Evolutionary conservation across 1,140 invertebrate species (phyloP), one percentile per base, ranked within the genome.

Genomic region (silkworm (Bombyx mori)): DNA sequence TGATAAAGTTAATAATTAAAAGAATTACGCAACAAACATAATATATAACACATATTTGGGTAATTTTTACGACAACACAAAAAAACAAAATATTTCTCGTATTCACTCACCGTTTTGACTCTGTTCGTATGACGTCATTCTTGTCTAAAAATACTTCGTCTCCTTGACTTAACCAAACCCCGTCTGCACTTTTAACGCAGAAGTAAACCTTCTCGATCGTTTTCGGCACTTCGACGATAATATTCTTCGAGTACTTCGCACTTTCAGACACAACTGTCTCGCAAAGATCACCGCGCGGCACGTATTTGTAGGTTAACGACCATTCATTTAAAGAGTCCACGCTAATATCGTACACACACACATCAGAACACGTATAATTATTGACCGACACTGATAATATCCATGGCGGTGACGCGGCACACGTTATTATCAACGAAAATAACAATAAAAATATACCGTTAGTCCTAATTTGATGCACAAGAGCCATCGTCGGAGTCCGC

Each of bases 371-470:
- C 54, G 61, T 56, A 49, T 60, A 60, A 52, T 68, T 70, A 48
- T 75, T 66, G 47, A 76, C 58, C 54, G 69, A 64, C 44, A 79
- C 70, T 10, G 71, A 62, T 47, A 76, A 75, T 75, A 80, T 79
- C 79, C 77, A 76, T 77, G 77, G 77, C 49, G 69, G 67, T 44
- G 67, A 65, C 61, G 60, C 63, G 56, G 77, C 71, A 54, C 68
- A 60, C 48, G 72, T 65, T 56, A 70, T 71, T 64, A 61, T 72
- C 69, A 76, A 71, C 68, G 75, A 71, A 73, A 80, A 79, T 71
- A 82, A 76, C 59, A 82, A 71, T 60, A 82, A 65, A 66, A 80
- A 77, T 70, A 77, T 64, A 62, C 74, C 75, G 73, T 76, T 82
- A 82, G 79, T 82, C 79, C 79, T 77, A 70, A 71, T 69, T 22